Evolutionary conservation across 2,113 vertebrate species (phyloP).

Genomic region (Oreocharis arfaki): DNA sequence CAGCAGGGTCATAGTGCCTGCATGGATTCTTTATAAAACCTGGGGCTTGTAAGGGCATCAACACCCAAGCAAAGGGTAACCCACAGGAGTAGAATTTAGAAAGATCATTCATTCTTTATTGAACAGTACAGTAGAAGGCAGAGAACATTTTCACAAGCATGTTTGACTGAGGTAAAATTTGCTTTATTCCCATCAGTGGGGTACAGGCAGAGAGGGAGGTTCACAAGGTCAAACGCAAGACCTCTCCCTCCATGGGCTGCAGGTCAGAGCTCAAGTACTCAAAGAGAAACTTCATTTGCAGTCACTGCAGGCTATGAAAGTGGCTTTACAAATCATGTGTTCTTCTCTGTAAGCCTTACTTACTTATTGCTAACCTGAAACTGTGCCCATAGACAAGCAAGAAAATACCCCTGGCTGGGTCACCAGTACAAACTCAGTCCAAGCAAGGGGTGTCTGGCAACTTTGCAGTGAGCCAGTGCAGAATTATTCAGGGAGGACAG

Average conservation of each 20-base stretch:
- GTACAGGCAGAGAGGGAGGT: neutral
- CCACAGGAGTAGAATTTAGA: neutral
- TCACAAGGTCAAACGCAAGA: neutral
- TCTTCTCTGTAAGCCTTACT: neutral
- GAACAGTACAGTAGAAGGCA: neutral
- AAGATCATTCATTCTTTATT: neutral
- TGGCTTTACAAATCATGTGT: neutral
- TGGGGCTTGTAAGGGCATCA: neutral
- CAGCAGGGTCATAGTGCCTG: neutral
- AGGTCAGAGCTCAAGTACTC: neutral
- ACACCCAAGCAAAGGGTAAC: neutral
- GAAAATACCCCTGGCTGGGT: neutral
- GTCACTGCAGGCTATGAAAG: neutral
- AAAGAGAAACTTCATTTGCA: neutral
- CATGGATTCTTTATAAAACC: neutral
- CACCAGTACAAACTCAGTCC: neutral
- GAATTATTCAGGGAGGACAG: neutral
- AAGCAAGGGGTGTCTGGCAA: neutral
- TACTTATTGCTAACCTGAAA: neutral
- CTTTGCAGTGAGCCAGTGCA: neutral
- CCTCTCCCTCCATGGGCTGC: neutral
- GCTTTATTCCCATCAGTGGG: neutral
- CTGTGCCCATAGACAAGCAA: neutral
- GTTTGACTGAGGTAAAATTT: neutral
- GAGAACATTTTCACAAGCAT: neutral